Evolutionary conservation across 1,140 invertebrate species (phyloP), one percentile per base, ranked within the genome.

Genomic region (Diploscapter pachys): DNA sequence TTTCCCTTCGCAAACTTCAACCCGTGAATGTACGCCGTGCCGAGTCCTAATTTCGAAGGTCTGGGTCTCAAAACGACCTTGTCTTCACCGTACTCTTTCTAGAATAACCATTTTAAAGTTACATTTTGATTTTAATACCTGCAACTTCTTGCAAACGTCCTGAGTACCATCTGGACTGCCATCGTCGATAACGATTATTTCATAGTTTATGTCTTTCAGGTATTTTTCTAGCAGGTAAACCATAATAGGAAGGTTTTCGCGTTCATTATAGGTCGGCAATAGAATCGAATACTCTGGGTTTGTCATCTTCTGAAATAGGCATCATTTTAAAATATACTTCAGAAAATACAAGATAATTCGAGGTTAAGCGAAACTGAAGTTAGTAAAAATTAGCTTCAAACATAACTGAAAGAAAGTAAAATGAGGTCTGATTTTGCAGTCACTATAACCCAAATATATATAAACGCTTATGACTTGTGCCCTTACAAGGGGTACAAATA

Each of bases 211-310:
- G 87, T 88, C 94, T 92, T 90, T 89, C 88, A 98, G 90, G 87
- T 94, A 93, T 89, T 97, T 95, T 11, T 92, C 89, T 80, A 99
- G 91, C n/a, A 99, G 88, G 93, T 93, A 99, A 83, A 95, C 90
- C 81, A 98, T 96, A 71, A 99, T 93, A 0, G 96, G 96, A 72
- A 99, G 89, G 89, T 99, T 99, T 84, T 99, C 94, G 81, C 91
- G 90, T 89, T 99, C 96, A 87, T 99, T 98, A 85, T 98, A 99
- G 9, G 96, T 99, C 3, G 96, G 96, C 75, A 99, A 88, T 72
- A 99, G 87, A 81, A 99, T 96, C 2, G 94, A 94, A 89, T 97
- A 98, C 59, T 82, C 66, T 3, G 82, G 82, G 31, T 51, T 72
- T 1, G 31, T 31, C 31, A 31, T 31, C 0, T 31, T 31, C 31